These are phyloP conservation scores for Pachliopta kotzebuea DNA, from an alignment of 2,888 invertebrate species.

Conservation along the genomic window DNA sequence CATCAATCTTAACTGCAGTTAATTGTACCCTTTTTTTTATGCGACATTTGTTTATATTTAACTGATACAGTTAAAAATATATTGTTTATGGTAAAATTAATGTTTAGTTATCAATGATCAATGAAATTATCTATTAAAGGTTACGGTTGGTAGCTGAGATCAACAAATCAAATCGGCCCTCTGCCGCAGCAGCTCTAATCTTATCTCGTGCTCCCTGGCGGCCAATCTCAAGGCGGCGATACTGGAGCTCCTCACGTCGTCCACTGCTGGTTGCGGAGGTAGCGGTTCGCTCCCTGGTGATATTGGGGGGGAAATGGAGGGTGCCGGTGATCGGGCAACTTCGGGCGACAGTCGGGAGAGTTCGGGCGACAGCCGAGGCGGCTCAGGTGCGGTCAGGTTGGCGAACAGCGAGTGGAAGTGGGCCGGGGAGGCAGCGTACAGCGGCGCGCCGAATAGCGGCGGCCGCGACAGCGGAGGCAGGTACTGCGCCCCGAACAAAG, in stretches of 20 bases:
- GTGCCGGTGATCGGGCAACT: conserved; percentile 55
- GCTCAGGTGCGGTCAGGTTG: conserved; percentile 83
- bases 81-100: background rate
- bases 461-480: conserved; percentile 64
- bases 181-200: conserved; percentile 88
- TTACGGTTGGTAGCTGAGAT: conserved; percentile 32
- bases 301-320: conserved; percentile 77
- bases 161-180: conserved; percentile 78
- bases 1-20: background rate
- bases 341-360: conserved; percentile 54
- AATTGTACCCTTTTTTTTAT: background rate
- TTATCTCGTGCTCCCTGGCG: conserved; percentile 93
- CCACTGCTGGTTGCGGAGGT: conserved; percentile 66
- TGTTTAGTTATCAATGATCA: conserved; percentile 1
- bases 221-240: conserved; percentile 92
- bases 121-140: conserved; percentile 4
- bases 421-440: conserved; percentile 70
- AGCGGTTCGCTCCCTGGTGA: conserved; percentile 76
- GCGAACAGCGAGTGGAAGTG: conserved; percentile 94
- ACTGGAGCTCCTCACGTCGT: conserved; percentile 90
- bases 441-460: conserved; percentile 65
- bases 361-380: conserved; percentile 62
- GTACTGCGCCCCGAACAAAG: conserved; percentile 68
- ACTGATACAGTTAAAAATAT: too few relatives aligned
- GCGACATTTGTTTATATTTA: too few relatives aligned